Conservation (phyloP, 1,140 invertebrate species). For the Zaprionus lachaisei region DNA sequence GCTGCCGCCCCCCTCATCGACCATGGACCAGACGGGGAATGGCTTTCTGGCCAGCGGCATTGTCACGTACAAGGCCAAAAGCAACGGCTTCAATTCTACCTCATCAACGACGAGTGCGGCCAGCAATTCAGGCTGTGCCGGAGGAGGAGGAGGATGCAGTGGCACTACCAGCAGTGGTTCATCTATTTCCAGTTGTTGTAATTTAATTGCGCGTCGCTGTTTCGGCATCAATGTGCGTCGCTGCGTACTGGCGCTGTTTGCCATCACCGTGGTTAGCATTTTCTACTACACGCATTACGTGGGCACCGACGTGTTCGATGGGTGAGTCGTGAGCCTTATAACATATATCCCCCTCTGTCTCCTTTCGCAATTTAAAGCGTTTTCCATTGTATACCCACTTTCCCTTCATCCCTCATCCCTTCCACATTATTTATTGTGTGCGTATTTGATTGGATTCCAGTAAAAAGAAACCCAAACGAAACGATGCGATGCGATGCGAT, state of each 20-base stretch:
- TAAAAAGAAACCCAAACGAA: slow-evolving; percentile 5
- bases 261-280: slow-evolving; percentile 89
- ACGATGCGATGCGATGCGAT: background rate
- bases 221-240: slow-evolving; percentile 89
- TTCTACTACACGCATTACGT: slow-evolving; percentile 91
- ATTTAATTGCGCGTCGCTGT: slow-evolving; percentile 84
- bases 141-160: slow-evolving; percentile 9
- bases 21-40: slow-evolving; percentile 6
- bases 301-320: slow-evolving; percentile 88
- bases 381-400: slow-evolving; percentile 42
- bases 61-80: slow-evolving; percentile 75
- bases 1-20: slow-evolving; percentile 39
- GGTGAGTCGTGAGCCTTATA: slow-evolving; percentile 85
- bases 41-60: slow-evolving; percentile 49
- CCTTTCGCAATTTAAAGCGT: slow-evolving; percentile 10
- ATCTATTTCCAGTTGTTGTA: slow-evolving; percentile 66
- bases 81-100: slow-evolving; percentile 59
- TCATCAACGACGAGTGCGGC: slow-evolving; percentile 62
- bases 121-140: background rate
- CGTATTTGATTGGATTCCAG: slow-evolving; percentile 59
- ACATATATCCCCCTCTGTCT: background rate
- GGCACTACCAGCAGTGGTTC: slow-evolving; percentile 19
- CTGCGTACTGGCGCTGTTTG: slow-evolving; percentile 88
- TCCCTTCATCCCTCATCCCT: background rate
- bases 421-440: slow-evolving; percentile 49